Evolutionary conservation across 2,888 invertebrate species (phyloP).

Genomic region (Stenchaetothrips biformis): DNA sequence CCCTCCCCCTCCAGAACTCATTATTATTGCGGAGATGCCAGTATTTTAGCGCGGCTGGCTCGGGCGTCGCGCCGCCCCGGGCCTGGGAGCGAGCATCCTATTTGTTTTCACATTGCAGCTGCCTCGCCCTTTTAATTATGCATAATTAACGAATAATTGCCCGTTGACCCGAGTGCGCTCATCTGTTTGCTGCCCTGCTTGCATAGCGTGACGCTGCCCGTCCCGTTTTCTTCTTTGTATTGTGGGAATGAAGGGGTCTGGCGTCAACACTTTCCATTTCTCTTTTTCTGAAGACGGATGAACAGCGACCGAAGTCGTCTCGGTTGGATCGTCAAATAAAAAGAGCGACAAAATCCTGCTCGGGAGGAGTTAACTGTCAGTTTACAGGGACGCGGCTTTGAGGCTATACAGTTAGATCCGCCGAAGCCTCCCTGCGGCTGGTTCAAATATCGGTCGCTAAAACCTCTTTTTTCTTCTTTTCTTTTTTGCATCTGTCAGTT

Average conservation of each 20-base stretch:
- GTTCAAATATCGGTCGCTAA: no score
- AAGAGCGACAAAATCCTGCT: no score
- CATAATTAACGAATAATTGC: conserved; percentile 22
- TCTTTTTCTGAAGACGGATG: background rate
- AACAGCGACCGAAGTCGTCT: no score
- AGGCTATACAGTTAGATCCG: no score
- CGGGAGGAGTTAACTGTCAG: no score
- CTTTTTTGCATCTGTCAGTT: no score
- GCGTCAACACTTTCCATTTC: background rate
- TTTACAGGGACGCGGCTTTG: no score
- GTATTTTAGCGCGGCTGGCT: background rate
- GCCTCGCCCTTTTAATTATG: conserved; percentile 16
- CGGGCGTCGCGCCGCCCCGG: background rate
- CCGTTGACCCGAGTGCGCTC: background rate
- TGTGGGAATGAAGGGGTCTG: background rate
- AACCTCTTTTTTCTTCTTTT: no score
- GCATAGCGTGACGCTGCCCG: background rate
- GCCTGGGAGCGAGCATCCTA: background rate
- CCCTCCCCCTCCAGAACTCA: conserved; percentile 1
- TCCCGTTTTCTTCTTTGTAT: background rate
- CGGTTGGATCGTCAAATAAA: no score
- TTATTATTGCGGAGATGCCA: conserved; percentile 4
- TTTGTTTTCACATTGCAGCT: background rate
- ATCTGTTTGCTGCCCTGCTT: background rate
- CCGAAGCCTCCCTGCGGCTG: no score